phyloP scores from a whole-genome alignment of 2,888 invertebrate species.

The Dione juno region DNA sequence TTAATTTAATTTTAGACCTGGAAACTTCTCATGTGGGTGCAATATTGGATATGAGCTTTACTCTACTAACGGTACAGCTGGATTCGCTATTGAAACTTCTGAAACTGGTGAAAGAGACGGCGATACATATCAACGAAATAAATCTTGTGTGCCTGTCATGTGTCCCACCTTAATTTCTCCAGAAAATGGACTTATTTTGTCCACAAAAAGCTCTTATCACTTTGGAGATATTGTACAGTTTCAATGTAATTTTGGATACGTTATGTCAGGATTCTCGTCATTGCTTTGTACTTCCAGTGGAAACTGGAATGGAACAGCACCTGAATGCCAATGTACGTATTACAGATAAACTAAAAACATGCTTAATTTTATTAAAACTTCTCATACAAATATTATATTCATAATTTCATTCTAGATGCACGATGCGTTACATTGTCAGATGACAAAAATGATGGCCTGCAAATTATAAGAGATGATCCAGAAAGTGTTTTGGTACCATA shows the following conservation, averaged over 20 bases:
- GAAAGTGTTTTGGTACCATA: slow-evolving; percentile 94
- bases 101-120: slow-evolving; percentile 95
- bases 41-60: slow-evolving; percentile 96
- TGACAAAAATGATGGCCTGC: slow-evolving; percentile 93
- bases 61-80: slow-evolving; percentile 94
- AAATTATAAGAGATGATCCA: slow-evolving; percentile 90
- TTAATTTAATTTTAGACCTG: slow-evolving; percentile 83
- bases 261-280: slow-evolving; percentile 93
- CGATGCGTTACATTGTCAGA: slow-evolving; percentile 95
- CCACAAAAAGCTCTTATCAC: slow-evolving; percentile 92
- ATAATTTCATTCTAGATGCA: slow-evolving; percentile 86
- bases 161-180: slow-evolving; percentile 90
- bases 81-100: slow-evolving; percentile 89
- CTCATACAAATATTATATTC: neutral
- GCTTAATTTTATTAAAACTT: no score
- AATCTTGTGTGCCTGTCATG: slow-evolving; percentile 97
- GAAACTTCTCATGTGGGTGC: slow-evolving; percentile 94
- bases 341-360: neutral
- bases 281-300: slow-evolving; percentile 95
- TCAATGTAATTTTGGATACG: slow-evolving; percentile 97
- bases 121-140: slow-evolving; percentile 94
- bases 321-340: slow-evolving; percentile 95
- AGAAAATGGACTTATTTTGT: slow-evolving; percentile 92
- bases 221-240: slow-evolving; percentile 95
- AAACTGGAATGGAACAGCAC: slow-evolving; percentile 96